Base-by-base conservation (phyloP, 2,797 vertebrate species). In the Natrix natrix region DNA sequence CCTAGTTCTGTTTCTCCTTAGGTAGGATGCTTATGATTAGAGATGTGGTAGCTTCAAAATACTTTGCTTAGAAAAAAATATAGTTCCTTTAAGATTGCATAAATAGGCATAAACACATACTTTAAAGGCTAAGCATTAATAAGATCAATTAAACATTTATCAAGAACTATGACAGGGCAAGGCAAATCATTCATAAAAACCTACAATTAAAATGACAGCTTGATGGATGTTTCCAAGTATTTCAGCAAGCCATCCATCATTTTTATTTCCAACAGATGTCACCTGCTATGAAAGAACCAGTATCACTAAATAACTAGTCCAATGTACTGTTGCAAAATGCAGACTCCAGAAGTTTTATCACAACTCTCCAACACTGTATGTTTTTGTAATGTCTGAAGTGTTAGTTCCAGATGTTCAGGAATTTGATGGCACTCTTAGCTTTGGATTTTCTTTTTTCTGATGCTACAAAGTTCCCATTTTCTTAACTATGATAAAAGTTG, bases 341-440 rank as follows among this genome's bases (percentile, higher is more conserved):
- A 86, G 52, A 89, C 87, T 93, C 87, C 57, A 56, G 52, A 91
- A 86, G 86, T 91, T 93, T 91, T 89, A 89, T 66, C 90, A 86
- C 89, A 93, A 93, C 86, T 93, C 57, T 91, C 69, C 87, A 91
- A 93, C 86, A 56, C 17, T 91, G 48, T 93, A 91, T 86, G 87
- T 57, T 86, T 91, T 89, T 66, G 26, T 89, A 69, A 63, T 93
- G 93, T 90, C 93, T 89, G 24, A 91, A 87, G 69, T 13, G 63
- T 91, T 89, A 86, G 48, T 88, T 91, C 93, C 93, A 93, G 87
- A 78, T 93, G 90, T 86, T 93, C 90, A 86, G 52, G 59, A 91
- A 89, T 89, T 66, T 91, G 90, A 93, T 89, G 87, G 66, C 69
- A 91, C 87, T 24, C 48, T 89, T 89, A 69, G 90, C 87, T 48